Evolutionary conservation across 2,888 invertebrate genomes (phyloP), one percentile per base, ranked within the genome.

Genomic region (Bugula neritina): DNA sequence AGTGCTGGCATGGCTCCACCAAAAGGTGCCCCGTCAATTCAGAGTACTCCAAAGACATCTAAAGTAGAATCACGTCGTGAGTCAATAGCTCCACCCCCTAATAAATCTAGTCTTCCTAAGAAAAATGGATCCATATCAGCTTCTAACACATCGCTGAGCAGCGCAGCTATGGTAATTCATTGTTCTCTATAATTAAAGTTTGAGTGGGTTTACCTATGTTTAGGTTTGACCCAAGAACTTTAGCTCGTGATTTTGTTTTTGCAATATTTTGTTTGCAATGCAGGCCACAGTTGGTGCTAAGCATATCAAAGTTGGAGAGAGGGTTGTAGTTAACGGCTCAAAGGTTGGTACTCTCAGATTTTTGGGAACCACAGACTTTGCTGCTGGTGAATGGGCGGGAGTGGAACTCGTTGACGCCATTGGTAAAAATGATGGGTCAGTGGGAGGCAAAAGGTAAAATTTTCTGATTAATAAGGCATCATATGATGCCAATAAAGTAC

Each of bases 381-480:
- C 96, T 0, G 85, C 90, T 52, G 97, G 97, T 52, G 90, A 93
- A 77, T 97, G 96, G 96, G 95, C 92, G 74, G 97, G 97, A 31
- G 91, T 98, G 27, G 95, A 97, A 84, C 87, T 98, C 77, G 95
- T 96, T 82, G 94, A 95, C 76, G 90, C 93, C 0, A 86, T 91
- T 73, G 98, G 98, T 72, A 97, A 97, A 86, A 97, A 98, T 84
- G 95, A 98, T 82, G 97, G 98, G 73, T 90, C 92, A 71, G 94
- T 97, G 43, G 92, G 90, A 76, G 95, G 93, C 72, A 91, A 90
- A 85, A 91, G 93, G 94, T 96, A 85, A 17, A 43, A 17, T 43
- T 43, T 43, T 43, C 43, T 43, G 43, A 43, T 10, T 43, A 43
- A 43, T 10, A 43, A 17, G 17, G n/a, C n/a, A n/a, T n/a, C n/a